These are phyloP conservation scores for Gavia stellata DNA, from an alignment of 2,113 vertebrate species.

Conservation along the genomic window DNA sequence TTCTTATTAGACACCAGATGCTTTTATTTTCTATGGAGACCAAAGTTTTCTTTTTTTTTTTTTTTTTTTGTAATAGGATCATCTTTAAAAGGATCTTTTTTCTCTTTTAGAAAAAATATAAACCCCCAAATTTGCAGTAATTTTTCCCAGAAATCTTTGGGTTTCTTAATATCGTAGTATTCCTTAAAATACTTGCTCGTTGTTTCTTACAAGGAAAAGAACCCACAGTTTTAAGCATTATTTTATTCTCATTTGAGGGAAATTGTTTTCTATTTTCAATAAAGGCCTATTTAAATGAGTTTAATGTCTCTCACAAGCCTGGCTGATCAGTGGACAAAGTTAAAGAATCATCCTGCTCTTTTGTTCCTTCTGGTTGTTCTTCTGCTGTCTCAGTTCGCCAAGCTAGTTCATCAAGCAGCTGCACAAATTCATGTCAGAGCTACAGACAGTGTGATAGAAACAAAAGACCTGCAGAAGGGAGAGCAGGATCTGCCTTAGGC, in stretches of 20 bases:
- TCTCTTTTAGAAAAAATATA: neutral
- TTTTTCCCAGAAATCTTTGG: neutral
- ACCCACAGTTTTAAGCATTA: neutral
- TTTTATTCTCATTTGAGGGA: neutral
- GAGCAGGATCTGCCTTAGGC: neutral
- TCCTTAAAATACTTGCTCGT: neutral
- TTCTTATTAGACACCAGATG: neutral
- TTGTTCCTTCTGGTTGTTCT: neutral
- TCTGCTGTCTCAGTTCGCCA: neutral
- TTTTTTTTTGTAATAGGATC: neutral
- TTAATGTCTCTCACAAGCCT: neutral
- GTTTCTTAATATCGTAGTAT: neutral
- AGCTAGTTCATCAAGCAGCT: neutral
- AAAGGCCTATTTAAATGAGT: neutral
- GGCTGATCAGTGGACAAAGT: neutral
- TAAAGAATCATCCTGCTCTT: neutral
- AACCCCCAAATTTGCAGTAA: neutral
- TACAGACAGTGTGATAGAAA: neutral
- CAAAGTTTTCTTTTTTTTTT: neutral
- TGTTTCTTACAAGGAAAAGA: neutral
- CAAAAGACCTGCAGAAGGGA: neutral
- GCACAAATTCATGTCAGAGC: neutral
- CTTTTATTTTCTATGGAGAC: neutral
- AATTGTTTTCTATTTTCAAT: conserved; percentile 12
- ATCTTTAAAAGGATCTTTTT: neutral